Base-by-base conservation (phyloP, 2,113 vertebrate species). In the Chloroceryle aenea region DNA sequence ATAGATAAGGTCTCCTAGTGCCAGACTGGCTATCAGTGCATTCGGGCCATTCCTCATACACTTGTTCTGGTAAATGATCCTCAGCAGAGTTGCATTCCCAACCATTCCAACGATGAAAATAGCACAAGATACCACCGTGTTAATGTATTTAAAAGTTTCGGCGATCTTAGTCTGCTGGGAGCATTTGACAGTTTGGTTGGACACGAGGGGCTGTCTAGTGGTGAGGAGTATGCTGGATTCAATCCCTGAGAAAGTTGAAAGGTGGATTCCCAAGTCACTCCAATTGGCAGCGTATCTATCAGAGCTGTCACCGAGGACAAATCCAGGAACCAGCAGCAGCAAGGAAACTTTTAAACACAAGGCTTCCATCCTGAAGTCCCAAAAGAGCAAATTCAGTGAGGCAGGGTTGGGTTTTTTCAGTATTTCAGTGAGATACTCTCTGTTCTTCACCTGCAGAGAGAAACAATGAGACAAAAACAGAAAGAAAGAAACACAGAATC, bases 31-130 rank as follows among this genome's bases (percentile, higher is more conserved):
- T 84, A 99, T 99, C 95, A 99, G 98, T 0, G 99, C 99, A 6
- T 99, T 99, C 12, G 99, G 99, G 86, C 99, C 99, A 14, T 99
- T 99, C 98, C 99, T 98, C 99, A 99, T 99, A 59, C 99, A 99
- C 97, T 99, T 99, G 98, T 99, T 99, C 97, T 99, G 98, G 97
- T 99, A 99, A 97, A 99, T 99, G 98, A 99, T 99, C 98, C 98
- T 99, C 90, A 99, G 98, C 90, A 99, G 98, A 38, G 99, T 99
- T 76, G 98, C 98, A 55, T 99, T 99, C 71, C 99, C 99, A 52
- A 99, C 99, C 98, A 99, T 98, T 71, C 99, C 99, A 40, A 99
- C 98, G 95, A 99, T 98, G 96, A 99, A 99, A 97, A 99, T 99
- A 36, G 97, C 91, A 68, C 99, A 98, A 66, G 99, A 99, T 81